phyloP scores from a whole-genome alignment of 2,113 vertebrate genomes.

The Antennarius striatus region DNA sequence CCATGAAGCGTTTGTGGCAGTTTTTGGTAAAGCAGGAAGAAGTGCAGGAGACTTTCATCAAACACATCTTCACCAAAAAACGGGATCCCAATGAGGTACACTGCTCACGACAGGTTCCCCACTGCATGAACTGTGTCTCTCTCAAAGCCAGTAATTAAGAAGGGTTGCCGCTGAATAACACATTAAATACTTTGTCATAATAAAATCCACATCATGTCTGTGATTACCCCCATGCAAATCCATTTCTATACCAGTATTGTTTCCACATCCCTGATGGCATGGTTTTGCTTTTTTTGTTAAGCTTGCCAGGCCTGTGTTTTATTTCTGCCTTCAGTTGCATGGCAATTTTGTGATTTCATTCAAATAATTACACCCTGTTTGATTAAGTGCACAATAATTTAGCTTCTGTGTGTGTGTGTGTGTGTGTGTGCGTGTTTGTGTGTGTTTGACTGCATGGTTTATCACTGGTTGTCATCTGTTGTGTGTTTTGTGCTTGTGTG shows the following conservation, averaged over 20 bases:
- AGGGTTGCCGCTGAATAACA: conserved; percentile 46
- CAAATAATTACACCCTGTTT: conserved; percentile 52
- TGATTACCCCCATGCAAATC: conserved; percentile 25
- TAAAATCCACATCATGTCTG: conserved; percentile 21
- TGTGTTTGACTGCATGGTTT: conserved; percentile 72
- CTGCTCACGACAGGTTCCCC: not conserved
- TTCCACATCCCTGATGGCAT: conserved; percentile 12
- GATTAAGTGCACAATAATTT: conserved; percentile 71
- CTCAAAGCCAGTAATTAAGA: conserved; percentile 12
- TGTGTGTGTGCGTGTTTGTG: conserved; percentile 62
- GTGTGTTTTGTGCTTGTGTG: conserved; percentile 15
- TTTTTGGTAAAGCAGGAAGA: conserved; percentile 95
- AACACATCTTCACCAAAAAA: conserved; percentile 95
- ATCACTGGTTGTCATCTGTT: conserved; percentile 72
- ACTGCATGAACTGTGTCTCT: conserved; percentile 17
- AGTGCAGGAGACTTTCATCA: conserved; percentile 96
- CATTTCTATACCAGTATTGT: conserved; percentile 14
- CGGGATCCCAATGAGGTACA: conserved; percentile 86
- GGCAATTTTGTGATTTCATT: conserved; percentile 38
- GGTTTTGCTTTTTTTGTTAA: conserved; percentile 31
- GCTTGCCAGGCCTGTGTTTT: conserved; percentile 35
- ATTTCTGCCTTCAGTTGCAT: conserved; percentile 40
- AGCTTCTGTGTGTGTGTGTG: conserved; percentile 59
- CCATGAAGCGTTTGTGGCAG: conserved; percentile 95
- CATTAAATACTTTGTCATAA: conserved; percentile 37